Base-by-base conservation (phyloP, 1,140 invertebrate species). In the Monomorium pharaonis region DNA sequence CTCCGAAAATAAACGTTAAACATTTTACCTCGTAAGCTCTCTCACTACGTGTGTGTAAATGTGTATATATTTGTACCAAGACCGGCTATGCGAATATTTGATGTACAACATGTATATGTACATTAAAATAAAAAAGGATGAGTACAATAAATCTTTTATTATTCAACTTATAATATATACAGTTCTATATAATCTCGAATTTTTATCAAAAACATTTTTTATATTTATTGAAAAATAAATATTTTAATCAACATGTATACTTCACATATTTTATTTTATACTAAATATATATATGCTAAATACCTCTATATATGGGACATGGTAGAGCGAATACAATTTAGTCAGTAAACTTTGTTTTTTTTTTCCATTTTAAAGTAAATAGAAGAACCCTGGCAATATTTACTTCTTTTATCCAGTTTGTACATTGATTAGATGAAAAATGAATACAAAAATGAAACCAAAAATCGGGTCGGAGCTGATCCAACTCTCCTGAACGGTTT, bases 11-110 rank as follows among this genome's bases (percentile, higher is more conserved):
- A 42, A 54, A 27, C 18, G 2, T 44, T 49, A 14, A 44, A 75
- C 37, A 67, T 81, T 67, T 65, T 75, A 84, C 10, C 12, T 76
- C n/a, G 14, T 12, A 72, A 58, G 56, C 56, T 67, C 54, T 87
- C 33, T 76, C 30, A 37, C 6, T 81, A 72, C 10, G 27, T 74
- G 16, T 83, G 56, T 37, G 27, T 67, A 65, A 44, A 47, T 49
- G 30, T 78, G 21, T 51, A 56, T 65, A 37, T 80, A 49, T 24
- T 44, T 42, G 27, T 74, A 63, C 42, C 3, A n/a, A 84, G 12
- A 58, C 9, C 0, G 1, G 9, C 3, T 49, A 47, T 51, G 37
- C 58, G 18, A 42, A 49, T 56, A 7, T 70, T 74, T 37, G 69
- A 76, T 69, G 70, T 76, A 47, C 74, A 69, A 67, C 16, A 33